These are phyloP conservation scores for Cacatua alba DNA, from an alignment of 2,113 vertebrate species.

Conservation along the genomic window DNA sequence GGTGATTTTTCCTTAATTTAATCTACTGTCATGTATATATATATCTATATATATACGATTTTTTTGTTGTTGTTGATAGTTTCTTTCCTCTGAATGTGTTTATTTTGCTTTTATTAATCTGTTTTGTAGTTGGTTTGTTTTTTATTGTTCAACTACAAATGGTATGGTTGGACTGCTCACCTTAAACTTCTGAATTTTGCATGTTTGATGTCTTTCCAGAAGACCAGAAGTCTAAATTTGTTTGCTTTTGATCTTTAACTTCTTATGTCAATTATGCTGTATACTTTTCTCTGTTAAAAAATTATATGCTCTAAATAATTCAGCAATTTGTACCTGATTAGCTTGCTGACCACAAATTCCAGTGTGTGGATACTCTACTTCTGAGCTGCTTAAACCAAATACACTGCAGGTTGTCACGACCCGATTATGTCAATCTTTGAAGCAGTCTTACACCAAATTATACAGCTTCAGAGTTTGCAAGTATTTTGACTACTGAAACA, in stretches of 20 bases:
- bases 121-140: background rate
- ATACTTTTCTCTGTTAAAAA: background rate
- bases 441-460: background rate
- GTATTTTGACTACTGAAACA: background rate
- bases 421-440: background rate
- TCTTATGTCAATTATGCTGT: background rate
- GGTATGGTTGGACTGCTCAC: background rate
- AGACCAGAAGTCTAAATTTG: background rate
- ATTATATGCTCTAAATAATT: background rate
- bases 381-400: background rate
- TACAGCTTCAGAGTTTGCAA: background rate
- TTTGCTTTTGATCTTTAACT: background rate
- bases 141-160: background rate
- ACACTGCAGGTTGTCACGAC: background rate
- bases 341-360: background rate
- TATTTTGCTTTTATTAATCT: background rate
- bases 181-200: background rate
- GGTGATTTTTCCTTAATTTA: background rate
- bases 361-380: background rate
- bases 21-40: background rate
- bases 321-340: background rate
- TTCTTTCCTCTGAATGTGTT: background rate
- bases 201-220: background rate
- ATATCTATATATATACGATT: background rate
- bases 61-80: background rate